phyloP scores from a whole-genome alignment of 2,888 invertebrate genomes.

The Thera obeliscata region DNA sequence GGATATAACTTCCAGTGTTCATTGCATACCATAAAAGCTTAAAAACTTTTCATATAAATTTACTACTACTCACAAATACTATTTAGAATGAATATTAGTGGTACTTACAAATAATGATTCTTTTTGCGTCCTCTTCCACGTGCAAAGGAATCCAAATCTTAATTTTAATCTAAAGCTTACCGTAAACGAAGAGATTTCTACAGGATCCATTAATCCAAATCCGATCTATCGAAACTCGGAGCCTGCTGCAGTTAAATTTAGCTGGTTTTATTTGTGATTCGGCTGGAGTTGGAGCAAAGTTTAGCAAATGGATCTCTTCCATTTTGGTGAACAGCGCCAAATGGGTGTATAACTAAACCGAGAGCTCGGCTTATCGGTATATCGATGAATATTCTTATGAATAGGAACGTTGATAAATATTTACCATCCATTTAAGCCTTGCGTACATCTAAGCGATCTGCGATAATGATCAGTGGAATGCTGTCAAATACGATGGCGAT shows the following conservation, averaged over 20 bases:
- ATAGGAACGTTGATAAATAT: conserved; percentile 1
- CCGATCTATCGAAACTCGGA: conserved; percentile 33
- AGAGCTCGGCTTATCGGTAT: conserved; percentile 9
- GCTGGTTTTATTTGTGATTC: conserved; percentile 42
- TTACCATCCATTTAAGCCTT: neutral
- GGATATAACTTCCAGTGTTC: conserved; percentile 7
- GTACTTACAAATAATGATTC: neutral
- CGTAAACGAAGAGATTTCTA: conserved; percentile 9
- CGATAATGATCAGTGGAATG: too few species aligned
- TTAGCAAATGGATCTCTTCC: conserved; percentile 35
- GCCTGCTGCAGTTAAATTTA: conserved; percentile 34
- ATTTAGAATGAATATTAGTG: too few species aligned
- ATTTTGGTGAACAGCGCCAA: conserved; percentile 29
- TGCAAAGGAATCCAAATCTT: neutral
- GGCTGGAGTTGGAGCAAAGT: conserved; percentile 36
- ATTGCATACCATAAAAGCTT: neutral
- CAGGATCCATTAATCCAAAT: conserved; percentile 33
- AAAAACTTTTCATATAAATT: neutral
- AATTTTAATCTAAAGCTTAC: neutral
- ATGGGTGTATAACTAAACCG: conserved; percentile 29
- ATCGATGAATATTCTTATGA: conserved; percentile 3
- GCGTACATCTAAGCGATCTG: too few species aligned
- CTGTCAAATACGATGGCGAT: too few species aligned
- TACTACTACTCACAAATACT: too few species aligned
- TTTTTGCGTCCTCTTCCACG: neutral